Evolutionary conservation across 2,888 invertebrate genomes (phyloP), one percentile per base, ranked within the genome.

Genomic region (Papilio protenor): DNA sequence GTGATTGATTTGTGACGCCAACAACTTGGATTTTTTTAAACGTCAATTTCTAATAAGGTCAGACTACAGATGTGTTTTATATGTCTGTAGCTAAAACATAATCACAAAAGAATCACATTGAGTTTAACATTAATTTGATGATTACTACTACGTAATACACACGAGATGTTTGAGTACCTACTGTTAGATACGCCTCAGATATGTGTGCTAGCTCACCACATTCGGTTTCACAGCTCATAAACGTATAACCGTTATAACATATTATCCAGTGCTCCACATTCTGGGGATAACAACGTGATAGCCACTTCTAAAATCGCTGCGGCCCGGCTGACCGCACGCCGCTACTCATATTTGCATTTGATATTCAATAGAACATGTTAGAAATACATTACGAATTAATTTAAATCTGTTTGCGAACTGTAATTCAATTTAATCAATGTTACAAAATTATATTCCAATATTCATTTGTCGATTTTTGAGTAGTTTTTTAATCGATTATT

Each of bases 291-390:
- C 84, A 84, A 82, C 81, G 82, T 87, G 85, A 84, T 83, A 85
- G 84, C 87, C 86, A 85, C 85, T 86, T 86, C 89, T 87, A 88
- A 90, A 91, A 90, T 86, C 87, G 84, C 84, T 88, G 89, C 82
- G 87, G 85, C 85, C 81, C 82, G 81, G 83, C 84, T 80, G 85
- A 91, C 92, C 91, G 87, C 92, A 91, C 33, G 80, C 81, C 81
- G 83, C 59, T n/a, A 80, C 78, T 80, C 79, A 79, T 66, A 64
- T 80, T 72, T 79, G 75, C 47, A 77, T 77, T 66, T 71, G 49
- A 77, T 80, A 73, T 70, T 40, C 10, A 74, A 49, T 74, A 74
- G 61, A 71, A 71, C 23, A 57, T 57, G 69, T 21, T 3, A 73
- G 47, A 59, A 73, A 59, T 59, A 45, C 16, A 73, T 45, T 45